Percentiles rank a stretch among this genome's conserved stretches.
These are phyloP conservation scores for Sternotherus odoratus DNA, from an alignment of 2,797 vertebrate species.

Conservation along the genomic window DNA sequence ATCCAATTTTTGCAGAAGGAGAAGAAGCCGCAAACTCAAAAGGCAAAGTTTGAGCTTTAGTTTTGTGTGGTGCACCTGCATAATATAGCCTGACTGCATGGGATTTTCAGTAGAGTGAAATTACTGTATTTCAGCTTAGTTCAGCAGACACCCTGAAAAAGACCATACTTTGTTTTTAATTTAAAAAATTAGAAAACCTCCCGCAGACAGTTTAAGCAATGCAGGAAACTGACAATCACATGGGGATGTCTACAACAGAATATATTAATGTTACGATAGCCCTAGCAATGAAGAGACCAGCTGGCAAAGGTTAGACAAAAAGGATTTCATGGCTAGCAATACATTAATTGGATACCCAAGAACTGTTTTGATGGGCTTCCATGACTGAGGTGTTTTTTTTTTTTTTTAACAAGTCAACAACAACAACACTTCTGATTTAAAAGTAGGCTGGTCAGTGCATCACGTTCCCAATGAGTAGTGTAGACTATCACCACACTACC, in stretches of 20 bases:
- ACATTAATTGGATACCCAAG: neutral
- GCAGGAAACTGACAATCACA: neutral
- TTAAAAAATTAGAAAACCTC: neutral
- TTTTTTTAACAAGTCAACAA: neutral
- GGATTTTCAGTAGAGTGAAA: neutral
- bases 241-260: neutral
- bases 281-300: too few relatives aligned
- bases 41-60: rapidly evolving
- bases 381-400: neutral
- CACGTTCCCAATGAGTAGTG: neutral
- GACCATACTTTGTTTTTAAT: neutral
- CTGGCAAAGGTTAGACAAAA: neutral
- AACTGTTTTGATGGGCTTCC: neutral
- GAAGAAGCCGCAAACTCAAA: neutral
- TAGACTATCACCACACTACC: neutral
- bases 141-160: neutral
- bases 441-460: neutral
- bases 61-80: neutral
- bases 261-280: neutral
- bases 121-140: neutral
- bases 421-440: neutral
- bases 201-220: neutral
- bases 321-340: neutral
- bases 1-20: neutral
- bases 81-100: neutral